Percentiles rank a stretch among this genome's conserved stretches.
Evolutionary conservation across 2,888 invertebrate genomes (phyloP).

Genomic region (Agonopterix arenella): DNA sequence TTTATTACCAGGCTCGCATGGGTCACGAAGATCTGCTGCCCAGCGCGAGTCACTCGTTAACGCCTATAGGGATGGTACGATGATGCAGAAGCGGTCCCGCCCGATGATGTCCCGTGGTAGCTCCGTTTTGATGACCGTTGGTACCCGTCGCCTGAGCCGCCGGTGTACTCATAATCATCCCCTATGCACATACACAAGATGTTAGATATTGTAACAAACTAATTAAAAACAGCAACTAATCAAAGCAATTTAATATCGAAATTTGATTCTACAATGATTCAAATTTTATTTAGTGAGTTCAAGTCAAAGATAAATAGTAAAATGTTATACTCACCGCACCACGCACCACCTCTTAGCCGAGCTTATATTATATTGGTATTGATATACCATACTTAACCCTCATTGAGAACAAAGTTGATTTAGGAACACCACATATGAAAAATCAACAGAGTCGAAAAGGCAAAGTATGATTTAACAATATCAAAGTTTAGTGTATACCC

Average conservation of each 20-base stretch:
- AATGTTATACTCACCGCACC: conserved; percentile 62
- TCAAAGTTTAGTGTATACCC: no score
- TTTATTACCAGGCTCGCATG: conserved; percentile 8
- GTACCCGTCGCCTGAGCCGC: conserved; percentile 68
- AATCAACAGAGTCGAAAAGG: no score
- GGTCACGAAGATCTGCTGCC: conserved; percentile 11
- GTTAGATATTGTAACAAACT: not conserved
- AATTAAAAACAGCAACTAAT: conserved; percentile 9
- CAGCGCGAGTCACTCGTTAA: conserved; percentile 34
- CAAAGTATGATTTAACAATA: no score
- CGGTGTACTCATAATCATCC: conserved; percentile 71
- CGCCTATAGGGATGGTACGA: conserved; percentile 73
- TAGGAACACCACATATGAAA: no score
- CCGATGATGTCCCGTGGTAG: conserved; percentile 52
- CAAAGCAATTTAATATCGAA: not conserved
- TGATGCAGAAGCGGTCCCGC: conserved; percentile 48
- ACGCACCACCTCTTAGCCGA: conserved; percentile 46
- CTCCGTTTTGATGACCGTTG: conserved; percentile 65
- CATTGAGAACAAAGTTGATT: no score
- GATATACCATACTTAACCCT: no score
- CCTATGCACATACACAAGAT: conserved; percentile 25
- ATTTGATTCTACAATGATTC: not conserved
- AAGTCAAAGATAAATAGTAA: conserved; percentile 10
- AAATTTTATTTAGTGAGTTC: conserved; percentile 3
- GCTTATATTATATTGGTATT: not conserved